Percentiles rank a stretch among this genome's conserved stretches.
Evolutionary conservation across 2,888 invertebrate species (phyloP).

Genomic region (Drosophila subquinaria): DNA sequence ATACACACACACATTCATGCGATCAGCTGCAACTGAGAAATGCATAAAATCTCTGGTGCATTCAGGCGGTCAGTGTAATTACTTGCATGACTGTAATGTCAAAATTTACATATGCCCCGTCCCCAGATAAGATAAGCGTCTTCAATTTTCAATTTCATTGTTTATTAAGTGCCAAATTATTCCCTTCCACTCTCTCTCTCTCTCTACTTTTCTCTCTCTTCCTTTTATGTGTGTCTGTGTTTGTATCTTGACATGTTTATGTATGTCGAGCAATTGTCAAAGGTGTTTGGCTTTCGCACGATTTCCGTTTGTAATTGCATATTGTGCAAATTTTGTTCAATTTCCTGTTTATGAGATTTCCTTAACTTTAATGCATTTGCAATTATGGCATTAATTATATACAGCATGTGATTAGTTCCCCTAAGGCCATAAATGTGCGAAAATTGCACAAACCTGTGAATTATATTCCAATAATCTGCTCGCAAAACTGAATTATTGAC

Average conservation of each 20-base stretch:
- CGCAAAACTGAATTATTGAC: slow-evolving; percentile 20
- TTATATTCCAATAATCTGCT: slow-evolving; percentile 25
- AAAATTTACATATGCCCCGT: slow-evolving; percentile 67
- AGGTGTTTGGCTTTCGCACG: slow-evolving; percentile 69
- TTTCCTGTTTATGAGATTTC: slow-evolving; percentile 68
- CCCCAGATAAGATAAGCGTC: slow-evolving; percentile 64
- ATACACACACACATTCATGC: slow-evolving; percentile 15
- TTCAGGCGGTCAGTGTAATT: slow-evolving; percentile 61
- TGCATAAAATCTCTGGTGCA: slow-evolving; percentile 49
- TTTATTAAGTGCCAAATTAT: slow-evolving; percentile 79
- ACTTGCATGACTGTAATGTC: slow-evolving; percentile 68
- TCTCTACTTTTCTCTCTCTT: not conserved
- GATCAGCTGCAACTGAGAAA: slow-evolving; percentile 36
- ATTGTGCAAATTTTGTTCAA: slow-evolving; percentile 69
- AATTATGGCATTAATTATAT: slow-evolving; percentile 58
- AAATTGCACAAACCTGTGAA: slow-evolving; percentile 41
- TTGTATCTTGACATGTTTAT: slow-evolving; percentile 10
- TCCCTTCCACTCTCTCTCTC: not conserved
- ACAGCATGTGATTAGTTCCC: slow-evolving; percentile 39
- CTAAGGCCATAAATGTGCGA: slow-evolving; percentile 44
- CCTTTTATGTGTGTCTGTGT: not conserved
- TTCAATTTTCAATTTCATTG: slow-evolving; percentile 79
- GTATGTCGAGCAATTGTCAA: slow-evolving; percentile 47
- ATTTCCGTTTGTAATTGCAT: slow-evolving; percentile 75
- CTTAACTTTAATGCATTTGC: slow-evolving; percentile 56